Percentiles rank a stretch among this genome's conserved stretches.
Conservation (phyloP, 2,797 vertebrate genomes). For the Danionella dracula region DNA sequence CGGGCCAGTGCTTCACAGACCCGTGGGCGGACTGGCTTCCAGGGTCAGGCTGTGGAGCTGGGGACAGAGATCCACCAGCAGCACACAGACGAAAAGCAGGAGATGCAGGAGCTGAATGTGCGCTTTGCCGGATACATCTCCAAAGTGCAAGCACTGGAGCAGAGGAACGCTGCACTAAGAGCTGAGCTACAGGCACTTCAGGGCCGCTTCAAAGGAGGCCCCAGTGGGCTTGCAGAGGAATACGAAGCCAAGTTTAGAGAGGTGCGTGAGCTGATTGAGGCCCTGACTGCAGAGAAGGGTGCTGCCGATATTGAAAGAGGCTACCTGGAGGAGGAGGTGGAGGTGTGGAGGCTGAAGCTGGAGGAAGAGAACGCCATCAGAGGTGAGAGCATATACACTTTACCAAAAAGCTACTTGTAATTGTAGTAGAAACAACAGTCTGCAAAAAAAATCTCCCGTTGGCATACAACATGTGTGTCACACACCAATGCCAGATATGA, state of each 20-base stretch:
- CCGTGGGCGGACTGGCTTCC: conserved; percentile 59
- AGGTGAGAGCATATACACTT: conserved; percentile 40
- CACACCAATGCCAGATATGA: no score
- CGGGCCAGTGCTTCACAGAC: conserved; percentile 60
- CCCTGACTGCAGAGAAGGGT: conserved; percentile 73
- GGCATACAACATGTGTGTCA: no score
- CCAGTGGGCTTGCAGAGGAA: conserved; percentile 65
- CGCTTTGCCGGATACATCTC: conserved; percentile 73
- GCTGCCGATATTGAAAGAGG: conserved; percentile 74
- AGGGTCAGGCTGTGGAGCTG: conserved; percentile 49
- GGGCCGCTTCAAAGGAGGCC: conserved; percentile 59
- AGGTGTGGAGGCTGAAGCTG: conserved; percentile 73
- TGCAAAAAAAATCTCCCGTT: no score
- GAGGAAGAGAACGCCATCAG: conserved; percentile 76
- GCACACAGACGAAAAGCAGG: conserved; percentile 73
- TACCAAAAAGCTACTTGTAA: not conserved
- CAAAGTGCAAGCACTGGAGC: conserved; percentile 65
- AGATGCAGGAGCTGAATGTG: conserved; percentile 72
- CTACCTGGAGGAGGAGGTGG: conserved; percentile 75
- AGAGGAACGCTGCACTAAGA: conserved; percentile 61
- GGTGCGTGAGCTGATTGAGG: conserved; percentile 69
- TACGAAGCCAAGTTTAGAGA: conserved; percentile 76
- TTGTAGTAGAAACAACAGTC: no score
- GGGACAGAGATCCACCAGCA: conserved; percentile 69
- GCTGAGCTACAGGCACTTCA: conserved; percentile 61